Percentiles rank a stretch among this genome's conserved stretches.
Conservation (phyloP, 2,113 vertebrate genomes). For the Epinephelus lanceolatus region DNA sequence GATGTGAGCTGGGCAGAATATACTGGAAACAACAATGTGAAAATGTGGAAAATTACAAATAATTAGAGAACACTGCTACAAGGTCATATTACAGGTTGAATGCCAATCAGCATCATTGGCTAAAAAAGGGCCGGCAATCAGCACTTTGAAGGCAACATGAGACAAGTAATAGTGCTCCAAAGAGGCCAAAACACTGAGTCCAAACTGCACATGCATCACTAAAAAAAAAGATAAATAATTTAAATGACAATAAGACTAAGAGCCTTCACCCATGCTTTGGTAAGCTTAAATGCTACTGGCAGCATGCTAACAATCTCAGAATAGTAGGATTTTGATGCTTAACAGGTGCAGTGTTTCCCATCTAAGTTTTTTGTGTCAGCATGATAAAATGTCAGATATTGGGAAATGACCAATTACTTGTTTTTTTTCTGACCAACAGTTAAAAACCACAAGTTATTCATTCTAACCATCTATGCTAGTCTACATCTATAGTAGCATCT, state of each 20-base stretch:
- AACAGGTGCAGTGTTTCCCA: neutral
- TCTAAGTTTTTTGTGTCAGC: neutral
- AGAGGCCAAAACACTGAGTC: neutral
- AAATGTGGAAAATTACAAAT: neutral
- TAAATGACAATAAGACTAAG: neutral
- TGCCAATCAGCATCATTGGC: neutral
- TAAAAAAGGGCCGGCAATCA: slow-evolving; percentile 9
- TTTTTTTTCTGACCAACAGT: too few species aligned
- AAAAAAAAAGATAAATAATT: slow-evolving; percentile 25
- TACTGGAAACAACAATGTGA: neutral
- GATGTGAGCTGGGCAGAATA: neutral
- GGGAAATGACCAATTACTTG: too few species aligned
- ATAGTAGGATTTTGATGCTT: neutral
- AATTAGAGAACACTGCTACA: neutral
- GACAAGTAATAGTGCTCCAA: slow-evolving; percentile 22
- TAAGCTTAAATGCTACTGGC: neutral
- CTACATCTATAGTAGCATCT: too few species aligned
- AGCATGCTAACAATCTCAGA: too few species aligned
- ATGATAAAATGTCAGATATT: neutral
- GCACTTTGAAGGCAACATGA: slow-evolving; percentile 29
- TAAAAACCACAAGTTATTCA: neutral
- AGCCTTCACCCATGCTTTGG: neutral
- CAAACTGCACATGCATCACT: neutral
- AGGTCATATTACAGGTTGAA: slow-evolving; percentile 6
- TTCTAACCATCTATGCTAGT: too few species aligned